Percentiles rank a stretch among this genome's conserved stretches.
Evolutionary conservation across 2,113 vertebrate genomes (phyloP).

Genomic region (Pseudois nayaur): DNA sequence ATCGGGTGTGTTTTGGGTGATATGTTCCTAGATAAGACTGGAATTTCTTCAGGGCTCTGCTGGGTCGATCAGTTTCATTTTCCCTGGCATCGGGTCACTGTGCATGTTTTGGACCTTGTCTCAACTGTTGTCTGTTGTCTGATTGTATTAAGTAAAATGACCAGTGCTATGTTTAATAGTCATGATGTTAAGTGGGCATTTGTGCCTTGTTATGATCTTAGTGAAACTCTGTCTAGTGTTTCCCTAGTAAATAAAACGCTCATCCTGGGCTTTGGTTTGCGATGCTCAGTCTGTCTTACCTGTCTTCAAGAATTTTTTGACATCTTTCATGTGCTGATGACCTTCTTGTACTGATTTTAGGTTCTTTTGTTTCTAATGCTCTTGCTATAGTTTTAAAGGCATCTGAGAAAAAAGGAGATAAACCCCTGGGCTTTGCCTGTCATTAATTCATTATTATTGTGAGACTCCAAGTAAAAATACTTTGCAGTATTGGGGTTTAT

Average conservation of each 20-base stretch:
- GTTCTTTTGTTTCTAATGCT: constrained; percentile 10
- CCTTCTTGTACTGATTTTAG: neutral
- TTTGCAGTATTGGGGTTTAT: neutral
- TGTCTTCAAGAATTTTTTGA: neutral
- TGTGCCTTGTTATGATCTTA: neutral
- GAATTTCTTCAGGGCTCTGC: neutral
- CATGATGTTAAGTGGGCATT: neutral
- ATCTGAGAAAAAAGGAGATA: neutral
- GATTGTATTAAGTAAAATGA: neutral
- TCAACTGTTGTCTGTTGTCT: neutral
- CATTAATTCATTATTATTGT: neutral
- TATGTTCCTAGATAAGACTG: neutral
- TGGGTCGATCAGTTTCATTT: neutral
- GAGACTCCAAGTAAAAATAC: neutral
- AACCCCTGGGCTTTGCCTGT: neutral
- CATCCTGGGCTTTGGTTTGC: neutral
- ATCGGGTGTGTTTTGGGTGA: neutral
- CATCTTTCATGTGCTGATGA: neutral
- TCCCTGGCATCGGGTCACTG: neutral
- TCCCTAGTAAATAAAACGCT: neutral
- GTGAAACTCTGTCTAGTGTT: neutral
- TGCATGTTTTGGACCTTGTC: neutral
- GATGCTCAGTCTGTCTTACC: neutral
- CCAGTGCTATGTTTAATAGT: neutral
- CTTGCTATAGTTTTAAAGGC: neutral